Evolutionary conservation across 2,113 vertebrate species (phyloP).

Genomic region (Dipodomys merriami): DNA sequence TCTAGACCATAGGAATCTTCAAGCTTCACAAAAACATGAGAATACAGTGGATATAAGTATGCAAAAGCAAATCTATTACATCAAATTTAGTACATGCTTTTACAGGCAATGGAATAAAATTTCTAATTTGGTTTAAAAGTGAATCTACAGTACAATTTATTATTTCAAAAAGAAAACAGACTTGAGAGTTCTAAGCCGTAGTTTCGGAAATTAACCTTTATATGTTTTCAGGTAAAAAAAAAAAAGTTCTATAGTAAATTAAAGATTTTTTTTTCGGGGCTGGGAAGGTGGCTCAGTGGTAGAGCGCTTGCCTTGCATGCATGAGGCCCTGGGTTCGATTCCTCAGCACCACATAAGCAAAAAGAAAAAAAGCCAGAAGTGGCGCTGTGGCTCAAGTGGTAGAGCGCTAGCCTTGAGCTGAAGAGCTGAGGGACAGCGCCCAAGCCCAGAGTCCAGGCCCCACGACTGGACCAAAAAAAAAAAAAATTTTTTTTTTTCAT

Average conservation of each 20-base stretch:
- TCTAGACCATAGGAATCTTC: background rate
- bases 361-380: no score
- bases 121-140: background rate
- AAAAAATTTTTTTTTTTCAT: background rate
- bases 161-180: slow-evolving; percentile 36
- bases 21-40: slow-evolving; percentile 15
- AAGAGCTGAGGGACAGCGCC: no score
- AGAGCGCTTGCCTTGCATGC: no score
- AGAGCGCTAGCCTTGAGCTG: no score
- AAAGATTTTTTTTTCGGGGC: background rate
- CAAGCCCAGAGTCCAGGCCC: no score
- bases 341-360: no score
- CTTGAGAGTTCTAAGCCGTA: background rate
- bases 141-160: background rate
- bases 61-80: slow-evolving; percentile 12
- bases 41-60: background rate
- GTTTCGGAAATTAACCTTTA: slow-evolving; percentile 21
- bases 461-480: no score
- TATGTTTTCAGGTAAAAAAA: background rate
- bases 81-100: slow-evolving; percentile 1
- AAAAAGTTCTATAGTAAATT: slow-evolving; percentile 7
- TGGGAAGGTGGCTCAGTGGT: no score
- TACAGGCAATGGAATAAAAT: slow-evolving; percentile 11
- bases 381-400: no score
- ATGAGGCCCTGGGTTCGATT: no score